Evolutionary conservation across 1,140 invertebrate genomes (phyloP).

Genomic region (Metaphire vulgaris): DNA sequence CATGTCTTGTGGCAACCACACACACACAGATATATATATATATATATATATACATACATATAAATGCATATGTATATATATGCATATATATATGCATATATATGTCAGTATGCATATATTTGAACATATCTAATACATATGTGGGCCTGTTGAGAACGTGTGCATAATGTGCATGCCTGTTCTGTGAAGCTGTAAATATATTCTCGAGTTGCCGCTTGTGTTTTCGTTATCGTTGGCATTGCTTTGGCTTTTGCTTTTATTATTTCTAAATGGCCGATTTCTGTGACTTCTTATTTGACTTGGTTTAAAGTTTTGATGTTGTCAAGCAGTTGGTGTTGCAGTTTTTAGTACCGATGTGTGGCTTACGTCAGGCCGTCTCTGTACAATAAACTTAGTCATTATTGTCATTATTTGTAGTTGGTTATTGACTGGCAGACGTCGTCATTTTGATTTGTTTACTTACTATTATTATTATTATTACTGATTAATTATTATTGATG

Average conservation of each 20-base stretch:
- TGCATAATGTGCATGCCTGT: too few relatives aligned
- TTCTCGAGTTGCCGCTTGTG: neutral
- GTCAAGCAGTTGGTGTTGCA: neutral
- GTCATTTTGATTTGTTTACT: too few relatives aligned
- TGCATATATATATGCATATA: neutral
- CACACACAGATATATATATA: too few relatives aligned
- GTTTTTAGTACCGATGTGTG: neutral
- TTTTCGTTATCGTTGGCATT: neutral
- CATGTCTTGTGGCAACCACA: too few relatives aligned
- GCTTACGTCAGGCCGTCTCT: neutral
- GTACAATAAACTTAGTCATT: neutral
- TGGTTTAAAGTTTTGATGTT: constrained; percentile 1
- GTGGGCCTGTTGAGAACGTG: too few relatives aligned
- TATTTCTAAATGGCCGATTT: neutral
- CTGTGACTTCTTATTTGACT: neutral
- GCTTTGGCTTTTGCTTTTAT: neutral
- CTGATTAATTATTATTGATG: neutral
- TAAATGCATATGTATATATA: neutral
- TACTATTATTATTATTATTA: neutral
- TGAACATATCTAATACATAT: too few relatives aligned
- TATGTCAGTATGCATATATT: neutral
- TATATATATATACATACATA: too few relatives aligned
- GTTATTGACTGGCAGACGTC: neutral
- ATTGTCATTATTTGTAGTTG: neutral
- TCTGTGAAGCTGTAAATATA: too few relatives aligned